A percentile compares a stretch with the other conserved stretches of the same genome.
Evolutionary conservation across 2,113 vertebrate genomes (phyloP).

Genomic region (Tychaedon coryphoeus): DNA sequence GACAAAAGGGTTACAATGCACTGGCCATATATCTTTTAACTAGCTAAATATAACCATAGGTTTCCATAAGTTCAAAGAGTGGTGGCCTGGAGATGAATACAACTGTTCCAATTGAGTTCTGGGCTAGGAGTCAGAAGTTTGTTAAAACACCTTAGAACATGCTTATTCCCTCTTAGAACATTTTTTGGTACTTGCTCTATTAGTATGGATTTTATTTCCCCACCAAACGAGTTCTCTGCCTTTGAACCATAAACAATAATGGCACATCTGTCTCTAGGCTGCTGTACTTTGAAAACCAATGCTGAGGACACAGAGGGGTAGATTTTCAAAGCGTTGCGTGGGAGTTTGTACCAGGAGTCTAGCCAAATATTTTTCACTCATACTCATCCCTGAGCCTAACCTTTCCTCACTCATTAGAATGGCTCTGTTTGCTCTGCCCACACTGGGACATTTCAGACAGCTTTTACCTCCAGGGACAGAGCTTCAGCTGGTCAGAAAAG

Average conservation of each 20-base stretch:
- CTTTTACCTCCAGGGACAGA: neutral
- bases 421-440: conserved; percentile 27
- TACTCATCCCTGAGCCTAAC: conserved; percentile 33
- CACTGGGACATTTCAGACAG: neutral
- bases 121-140: conserved; percentile 60
- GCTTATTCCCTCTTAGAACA: conserved; percentile 52
- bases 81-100: conserved; percentile 62
- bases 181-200: conserved; percentile 63
- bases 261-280: conserved; percentile 49
- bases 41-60: conserved; percentile 65
- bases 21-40: conserved; percentile 61
- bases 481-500: neutral
- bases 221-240: conserved; percentile 60
- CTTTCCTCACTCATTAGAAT: neutral
- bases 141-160: conserved; percentile 59
- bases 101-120: conserved; percentile 64
- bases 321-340: conserved; percentile 12
- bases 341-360: conserved; percentile 47
- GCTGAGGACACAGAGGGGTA: conserved; percentile 32
- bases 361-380: conserved; percentile 48
- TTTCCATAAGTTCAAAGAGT: conserved; percentile 69
- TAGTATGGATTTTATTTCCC: conserved; percentile 67
- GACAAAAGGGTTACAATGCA: conserved; percentile 35
- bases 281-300: conserved; percentile 51
- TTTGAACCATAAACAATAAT: conserved; percentile 59